These are phyloP conservation scores for Muscicapa comitata DNA, from an alignment of 2,797 vertebrate genomes.

Conservation along the genomic window DNA sequence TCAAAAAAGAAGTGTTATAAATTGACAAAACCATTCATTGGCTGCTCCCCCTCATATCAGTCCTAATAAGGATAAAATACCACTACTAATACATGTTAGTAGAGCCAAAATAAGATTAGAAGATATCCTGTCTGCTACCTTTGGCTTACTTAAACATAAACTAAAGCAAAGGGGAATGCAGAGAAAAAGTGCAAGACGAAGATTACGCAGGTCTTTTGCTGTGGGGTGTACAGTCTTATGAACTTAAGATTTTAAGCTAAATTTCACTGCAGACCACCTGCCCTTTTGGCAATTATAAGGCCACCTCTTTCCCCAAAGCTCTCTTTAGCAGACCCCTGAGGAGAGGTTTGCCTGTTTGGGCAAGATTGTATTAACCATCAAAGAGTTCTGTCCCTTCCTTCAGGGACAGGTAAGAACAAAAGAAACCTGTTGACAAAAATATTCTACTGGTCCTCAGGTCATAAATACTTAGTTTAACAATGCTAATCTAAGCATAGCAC, in stretches of 20 bases:
- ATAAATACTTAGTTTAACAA: background rate
- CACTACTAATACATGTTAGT: background rate
- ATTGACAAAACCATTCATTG: background rate
- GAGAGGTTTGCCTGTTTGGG: background rate
- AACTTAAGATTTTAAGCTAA: background rate
- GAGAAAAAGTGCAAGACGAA: background rate
- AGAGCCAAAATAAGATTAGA: background rate
- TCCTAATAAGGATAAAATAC: background rate
- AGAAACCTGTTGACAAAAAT: background rate
- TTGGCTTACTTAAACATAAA: background rate
- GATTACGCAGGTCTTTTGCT: background rate
- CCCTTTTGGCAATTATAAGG: background rate
- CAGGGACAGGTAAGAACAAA: background rate
- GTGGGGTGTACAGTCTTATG: background rate
- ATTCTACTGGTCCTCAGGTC: background rate
- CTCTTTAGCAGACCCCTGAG: fast-evolving
- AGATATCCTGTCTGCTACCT: background rate
- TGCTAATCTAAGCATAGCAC: background rate
- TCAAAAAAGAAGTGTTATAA: background rate
- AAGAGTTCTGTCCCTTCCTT: background rate
- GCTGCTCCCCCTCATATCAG: background rate
- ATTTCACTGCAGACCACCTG: background rate
- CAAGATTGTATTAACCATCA: background rate
- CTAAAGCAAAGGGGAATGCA: background rate
- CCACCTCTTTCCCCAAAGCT: background rate